Percentiles rank a stretch among this genome's conserved stretches.
phyloP scores from a whole-genome alignment of 2,113 vertebrate genomes.

The Centropristis striata region DNA sequence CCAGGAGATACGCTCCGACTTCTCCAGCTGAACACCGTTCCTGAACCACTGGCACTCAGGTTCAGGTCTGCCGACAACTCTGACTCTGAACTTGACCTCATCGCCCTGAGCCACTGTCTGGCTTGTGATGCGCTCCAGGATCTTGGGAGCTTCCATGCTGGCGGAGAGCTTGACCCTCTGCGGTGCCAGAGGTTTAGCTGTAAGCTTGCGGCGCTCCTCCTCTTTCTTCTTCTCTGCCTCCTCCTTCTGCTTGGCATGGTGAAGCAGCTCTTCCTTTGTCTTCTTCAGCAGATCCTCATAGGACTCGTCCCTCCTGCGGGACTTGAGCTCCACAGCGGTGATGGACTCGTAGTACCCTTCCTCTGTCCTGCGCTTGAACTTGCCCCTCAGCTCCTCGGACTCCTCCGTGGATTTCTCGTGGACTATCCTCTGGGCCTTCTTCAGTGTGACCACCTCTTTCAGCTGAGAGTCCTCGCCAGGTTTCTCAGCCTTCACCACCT shows the following conservation, averaged over 20 bases:
- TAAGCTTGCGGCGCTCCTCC: slow-evolving; percentile 89
- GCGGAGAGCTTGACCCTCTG: slow-evolving; percentile 93
- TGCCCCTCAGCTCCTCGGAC: slow-evolving; percentile 94
- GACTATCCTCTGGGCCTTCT: slow-evolving; percentile 92
- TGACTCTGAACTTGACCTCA: slow-evolving; percentile 92
- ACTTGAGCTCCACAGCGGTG: slow-evolving; percentile 96
- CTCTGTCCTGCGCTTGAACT: slow-evolving; percentile 98
- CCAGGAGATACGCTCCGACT: slow-evolving; percentile 93
- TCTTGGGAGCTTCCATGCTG: slow-evolving; percentile 98
- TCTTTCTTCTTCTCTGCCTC: slow-evolving; percentile 94
- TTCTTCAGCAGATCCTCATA: slow-evolving; percentile 96
- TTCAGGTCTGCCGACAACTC: slow-evolving; percentile 94
- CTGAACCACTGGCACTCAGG: slow-evolving; percentile 99
- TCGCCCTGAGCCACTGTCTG: slow-evolving; percentile 92
- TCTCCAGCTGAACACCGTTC: slow-evolving; percentile 95
- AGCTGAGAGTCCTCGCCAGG: slow-evolving; percentile 83
- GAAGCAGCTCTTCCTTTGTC: slow-evolving; percentile 96
- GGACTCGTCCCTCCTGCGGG: slow-evolving; percentile 94
- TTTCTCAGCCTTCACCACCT: slow-evolving; percentile 92
- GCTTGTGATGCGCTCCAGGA: slow-evolving; percentile 95
- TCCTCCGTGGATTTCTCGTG: slow-evolving; percentile 94
- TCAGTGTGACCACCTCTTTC: slow-evolving; percentile 94
- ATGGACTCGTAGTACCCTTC: slow-evolving; percentile 99
- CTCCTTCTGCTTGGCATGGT: slow-evolving; percentile 91
- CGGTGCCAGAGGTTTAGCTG: slow-evolving; percentile 90